Evolutionary conservation across 2,888 invertebrate species (phyloP).

Genomic region (Teleogryllus oceanicus): DNA sequence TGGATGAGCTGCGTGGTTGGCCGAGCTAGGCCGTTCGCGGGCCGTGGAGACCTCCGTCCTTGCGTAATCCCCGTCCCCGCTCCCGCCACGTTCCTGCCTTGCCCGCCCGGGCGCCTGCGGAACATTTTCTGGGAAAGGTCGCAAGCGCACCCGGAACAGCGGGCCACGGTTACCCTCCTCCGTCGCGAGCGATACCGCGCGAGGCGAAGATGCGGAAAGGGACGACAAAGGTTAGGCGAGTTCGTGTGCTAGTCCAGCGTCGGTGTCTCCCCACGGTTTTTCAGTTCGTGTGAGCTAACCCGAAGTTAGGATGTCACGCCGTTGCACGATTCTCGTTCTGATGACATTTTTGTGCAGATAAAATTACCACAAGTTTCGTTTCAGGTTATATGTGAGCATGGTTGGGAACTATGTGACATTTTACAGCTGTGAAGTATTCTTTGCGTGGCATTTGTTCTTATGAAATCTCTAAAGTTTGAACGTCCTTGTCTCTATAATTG

Average conservation of each 20-base stretch:
- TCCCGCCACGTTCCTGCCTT: not conserved
- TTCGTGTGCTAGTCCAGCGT: not conserved
- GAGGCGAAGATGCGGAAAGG: not conserved
- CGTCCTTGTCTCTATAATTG: too few relatives aligned
- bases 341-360: too few relatives aligned
- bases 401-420: too few relatives aligned
- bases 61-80: not conserved
- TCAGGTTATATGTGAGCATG: too few relatives aligned
- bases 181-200: not conserved
- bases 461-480: too few relatives aligned
- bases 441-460: too few relatives aligned
- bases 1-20: not conserved
- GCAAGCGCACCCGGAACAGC: not conserved
- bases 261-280: not conserved
- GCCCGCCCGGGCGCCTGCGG: not conserved
- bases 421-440: too few relatives aligned
- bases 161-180: too few relatives aligned
- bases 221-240: conserved; percentile 8
- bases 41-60: not conserved
- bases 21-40: not conserved
- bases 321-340: too few relatives aligned
- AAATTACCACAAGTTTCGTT: too few relatives aligned
- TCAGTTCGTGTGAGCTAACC: not conserved
- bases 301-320: too few relatives aligned
- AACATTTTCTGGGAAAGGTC: conserved; percentile 10